Evolutionary conservation across 2,888 invertebrate genomes (phyloP).

Genomic region (Hoplodrina blanda): DNA sequence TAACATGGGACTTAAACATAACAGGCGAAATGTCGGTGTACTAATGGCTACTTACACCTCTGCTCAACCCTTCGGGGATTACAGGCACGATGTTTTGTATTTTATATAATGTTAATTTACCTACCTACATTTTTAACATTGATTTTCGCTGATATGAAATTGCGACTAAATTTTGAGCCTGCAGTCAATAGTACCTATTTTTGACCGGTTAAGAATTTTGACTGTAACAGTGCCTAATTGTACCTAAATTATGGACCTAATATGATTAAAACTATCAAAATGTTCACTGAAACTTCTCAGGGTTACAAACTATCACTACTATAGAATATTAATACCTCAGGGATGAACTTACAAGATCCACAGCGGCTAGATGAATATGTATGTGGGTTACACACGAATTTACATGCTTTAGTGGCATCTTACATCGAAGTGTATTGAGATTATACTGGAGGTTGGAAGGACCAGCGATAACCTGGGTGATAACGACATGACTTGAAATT

Average conservation of each 20-base stretch:
- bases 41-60: no score
- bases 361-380: slow-evolving; percentile 42
- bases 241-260: slow-evolving; percentile 2
- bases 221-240: not conserved
- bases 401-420: slow-evolving; percentile 23
- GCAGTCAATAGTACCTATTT: not conserved
- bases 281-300: slow-evolving; percentile 10
- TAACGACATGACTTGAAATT: not conserved
- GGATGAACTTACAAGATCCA: slow-evolving; percentile 41
- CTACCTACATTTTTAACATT: no score
- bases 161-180: no score
- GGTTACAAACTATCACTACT: slow-evolving; percentile 32
- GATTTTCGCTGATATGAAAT: no score
- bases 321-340: slow-evolving; percentile 43
- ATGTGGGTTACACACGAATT: slow-evolving; percentile 40
- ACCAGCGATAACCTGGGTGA: no score
- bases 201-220: not conserved
- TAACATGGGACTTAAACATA: no score
- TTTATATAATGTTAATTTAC: no score
- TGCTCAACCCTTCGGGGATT: no score
- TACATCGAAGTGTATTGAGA: not conserved
- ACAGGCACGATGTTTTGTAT: no score
- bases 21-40: no score
- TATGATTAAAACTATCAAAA: slow-evolving; percentile 28
- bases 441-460: not conserved